phyloP scores from a whole-genome alignment of 1,140 invertebrate genomes.

The Tetranychus urticae region DNA sequence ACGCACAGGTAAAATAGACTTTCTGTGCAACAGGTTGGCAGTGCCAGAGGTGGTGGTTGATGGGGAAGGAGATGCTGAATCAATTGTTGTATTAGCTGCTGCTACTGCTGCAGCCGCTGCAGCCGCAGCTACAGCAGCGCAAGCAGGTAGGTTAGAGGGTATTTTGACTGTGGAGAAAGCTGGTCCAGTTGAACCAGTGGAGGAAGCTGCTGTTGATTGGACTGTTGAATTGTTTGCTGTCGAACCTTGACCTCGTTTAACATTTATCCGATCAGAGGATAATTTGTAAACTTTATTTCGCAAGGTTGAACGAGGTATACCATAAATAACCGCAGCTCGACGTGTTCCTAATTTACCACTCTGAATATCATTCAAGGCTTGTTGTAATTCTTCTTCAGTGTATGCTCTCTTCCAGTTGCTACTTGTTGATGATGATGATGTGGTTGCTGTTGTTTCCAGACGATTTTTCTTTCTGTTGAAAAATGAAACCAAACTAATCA shows the following conservation, averaged over 20 bases:
- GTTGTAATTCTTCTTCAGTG: constrained; percentile 70
- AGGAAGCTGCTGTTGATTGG: not conserved
- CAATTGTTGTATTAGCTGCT: not conserved
- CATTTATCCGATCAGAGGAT: constrained; percentile 31
- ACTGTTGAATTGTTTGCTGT: not conserved
- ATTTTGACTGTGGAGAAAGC: not conserved
- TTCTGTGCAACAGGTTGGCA: not conserved
- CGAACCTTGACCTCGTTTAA: constrained; percentile 11
- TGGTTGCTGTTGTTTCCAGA: not conserved
- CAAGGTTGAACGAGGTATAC: constrained; percentile 77
- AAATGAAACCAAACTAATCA: not conserved
- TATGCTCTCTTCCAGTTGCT: constrained; percentile 28
- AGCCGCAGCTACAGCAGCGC: too few relatives aligned
- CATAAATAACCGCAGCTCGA: constrained; percentile 74
- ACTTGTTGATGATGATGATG: not conserved
- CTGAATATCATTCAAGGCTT: constrained; percentile 70
- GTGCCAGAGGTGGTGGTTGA: too few relatives aligned
- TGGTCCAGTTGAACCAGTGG: not conserved
- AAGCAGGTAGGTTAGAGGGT: constrained; percentile 10
- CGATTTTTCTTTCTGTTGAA: not conserved
- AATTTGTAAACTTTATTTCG: constrained; percentile 78
- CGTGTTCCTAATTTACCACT: constrained; percentile 70
- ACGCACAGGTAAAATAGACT: constrained; percentile 21
- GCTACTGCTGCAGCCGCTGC: constrained; percentile 9
- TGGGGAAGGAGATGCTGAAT: not conserved